Evolutionary conservation across 2,888 invertebrate species (phyloP).

Genomic region (Nemotelus pantherinus): DNA sequence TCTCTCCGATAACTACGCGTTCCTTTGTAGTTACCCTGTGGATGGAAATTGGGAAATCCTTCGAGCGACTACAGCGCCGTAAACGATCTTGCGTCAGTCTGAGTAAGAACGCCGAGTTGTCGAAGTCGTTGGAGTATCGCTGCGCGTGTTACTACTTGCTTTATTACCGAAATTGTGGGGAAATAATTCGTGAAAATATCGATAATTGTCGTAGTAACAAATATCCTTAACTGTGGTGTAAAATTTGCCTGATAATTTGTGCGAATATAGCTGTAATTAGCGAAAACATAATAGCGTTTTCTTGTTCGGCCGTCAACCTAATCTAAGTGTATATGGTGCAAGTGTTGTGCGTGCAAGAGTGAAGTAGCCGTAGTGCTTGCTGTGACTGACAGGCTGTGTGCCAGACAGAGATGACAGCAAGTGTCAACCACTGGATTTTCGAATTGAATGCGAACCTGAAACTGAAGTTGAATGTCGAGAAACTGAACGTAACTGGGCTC

Average conservation of each 20-base stretch:
- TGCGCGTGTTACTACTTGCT: constrained; percentile 22
- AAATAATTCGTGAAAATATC: constrained; percentile 14
- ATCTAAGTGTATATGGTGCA: constrained; percentile 4
- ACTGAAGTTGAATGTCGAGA: constrained; percentile 9
- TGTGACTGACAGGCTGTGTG: constrained; percentile 21
- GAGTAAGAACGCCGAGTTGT: constrained; percentile 39
- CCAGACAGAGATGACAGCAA: constrained; percentile 39
- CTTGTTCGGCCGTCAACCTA: constrained; percentile 8
- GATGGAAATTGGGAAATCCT: background rate
- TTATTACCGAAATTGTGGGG: background rate
- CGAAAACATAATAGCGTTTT: constrained; percentile 32
- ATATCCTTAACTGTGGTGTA: background rate
- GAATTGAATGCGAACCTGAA: constrained; percentile 28
- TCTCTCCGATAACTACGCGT: background rate
- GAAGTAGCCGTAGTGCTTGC: constrained; percentile 14
- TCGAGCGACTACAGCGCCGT: constrained; percentile 36
- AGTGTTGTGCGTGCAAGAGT: constrained; percentile 28
- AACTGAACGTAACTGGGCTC: constrained; percentile 19
- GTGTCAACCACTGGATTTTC: constrained; percentile 33
- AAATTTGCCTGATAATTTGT: background rate
- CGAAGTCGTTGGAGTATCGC: background rate
- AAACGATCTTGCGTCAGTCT: constrained; percentile 45
- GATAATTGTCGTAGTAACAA: background rate
- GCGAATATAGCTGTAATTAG: constrained; percentile 19
- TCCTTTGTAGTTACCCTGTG: background rate